Percentiles rank a stretch among this genome's conserved stretches.
Evolutionary conservation across 2,113 vertebrate genomes (phyloP).

Genomic region (Lasiurus borealis): DNA sequence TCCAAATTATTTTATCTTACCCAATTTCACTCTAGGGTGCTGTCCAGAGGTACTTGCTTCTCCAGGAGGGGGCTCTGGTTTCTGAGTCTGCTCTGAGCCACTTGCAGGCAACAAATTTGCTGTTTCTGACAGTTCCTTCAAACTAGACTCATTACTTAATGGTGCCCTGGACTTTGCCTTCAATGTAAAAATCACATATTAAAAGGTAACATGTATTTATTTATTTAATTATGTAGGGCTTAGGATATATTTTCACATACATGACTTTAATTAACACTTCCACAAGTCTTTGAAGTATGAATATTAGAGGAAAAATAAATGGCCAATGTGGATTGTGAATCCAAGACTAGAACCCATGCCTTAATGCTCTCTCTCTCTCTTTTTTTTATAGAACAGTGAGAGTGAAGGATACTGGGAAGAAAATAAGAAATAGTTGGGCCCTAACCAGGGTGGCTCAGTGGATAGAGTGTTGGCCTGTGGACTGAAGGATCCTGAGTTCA

Average conservation of each 20-base stretch:
- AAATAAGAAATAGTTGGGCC: background rate
- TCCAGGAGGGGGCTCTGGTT: background rate
- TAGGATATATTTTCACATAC: background rate
- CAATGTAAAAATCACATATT: constrained; percentile 35
- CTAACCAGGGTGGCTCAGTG: too few relatives aligned
- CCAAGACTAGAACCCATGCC: background rate
- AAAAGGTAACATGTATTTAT: background rate
- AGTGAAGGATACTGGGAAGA: background rate
- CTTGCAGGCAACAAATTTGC: background rate
- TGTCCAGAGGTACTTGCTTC: background rate
- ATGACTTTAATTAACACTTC: background rate
- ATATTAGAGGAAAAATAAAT: background rate
- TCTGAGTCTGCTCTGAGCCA: background rate
- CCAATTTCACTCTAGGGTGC: background rate
- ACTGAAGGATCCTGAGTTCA: too few relatives aligned
- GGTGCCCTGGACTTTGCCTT: background rate
- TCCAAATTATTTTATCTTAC: constrained; percentile 51
- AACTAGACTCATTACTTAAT: background rate
- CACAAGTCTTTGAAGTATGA: background rate
- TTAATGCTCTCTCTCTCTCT: background rate
- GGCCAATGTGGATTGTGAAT: background rate
- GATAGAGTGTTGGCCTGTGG: too few relatives aligned
- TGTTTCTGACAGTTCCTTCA: background rate
- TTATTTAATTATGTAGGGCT: constrained; percentile 4
- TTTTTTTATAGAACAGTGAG: background rate